Base-by-base conservation (phyloP, 1,140 invertebrate species). In the Drosophila malerkotliana region DNA sequence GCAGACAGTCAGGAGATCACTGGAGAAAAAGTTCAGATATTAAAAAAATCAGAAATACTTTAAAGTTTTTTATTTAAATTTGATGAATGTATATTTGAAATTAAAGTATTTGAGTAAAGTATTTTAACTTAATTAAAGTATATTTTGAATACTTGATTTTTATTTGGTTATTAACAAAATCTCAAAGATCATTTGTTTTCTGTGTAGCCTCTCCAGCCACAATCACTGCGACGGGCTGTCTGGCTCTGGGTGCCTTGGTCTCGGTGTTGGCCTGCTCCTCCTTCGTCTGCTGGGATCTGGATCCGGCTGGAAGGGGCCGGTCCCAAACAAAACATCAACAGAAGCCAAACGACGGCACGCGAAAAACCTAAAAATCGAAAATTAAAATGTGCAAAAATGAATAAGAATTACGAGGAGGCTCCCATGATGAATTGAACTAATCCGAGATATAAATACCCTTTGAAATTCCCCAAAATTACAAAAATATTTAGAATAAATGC, bases 321-420 rank as follows among this genome's bases (percentile, higher is more conserved):
- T 34, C 39, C 32, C 41, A 52, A 72, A 18, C 61, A 14, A 66
- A 59, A 58, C 64, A 58, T 8, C 72, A 71, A 59, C 74, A 87
- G 80, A 85, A 84, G 81, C 81, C 81, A 85, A 80, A 80, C 75
- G 82, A 88, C 63, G 83, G 83, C 83, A 87, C 83, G 79, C 83
- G 83, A 87, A 88, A 87, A 72, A 59, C 83, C 68, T 83, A 83
- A 88, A 82, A 83, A 83, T 76, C 67, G 51, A 82, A 79, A 79
- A 76, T 59, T 39, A 73, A 88, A 88, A 88, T 77, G 58, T 45
- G 60, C 71, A 57, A 87, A 83, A 88, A 87, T 82, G 75, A 87
- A 87, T 88, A 88, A 88, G 63, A 87, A 71, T 57, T 52, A 24
- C 4, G 15, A 53, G 30, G 15, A 48, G 14, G 51, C 64, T 12